Conservation (phyloP, 2,888 invertebrate species). For the Drosophila longiperda region DNA sequence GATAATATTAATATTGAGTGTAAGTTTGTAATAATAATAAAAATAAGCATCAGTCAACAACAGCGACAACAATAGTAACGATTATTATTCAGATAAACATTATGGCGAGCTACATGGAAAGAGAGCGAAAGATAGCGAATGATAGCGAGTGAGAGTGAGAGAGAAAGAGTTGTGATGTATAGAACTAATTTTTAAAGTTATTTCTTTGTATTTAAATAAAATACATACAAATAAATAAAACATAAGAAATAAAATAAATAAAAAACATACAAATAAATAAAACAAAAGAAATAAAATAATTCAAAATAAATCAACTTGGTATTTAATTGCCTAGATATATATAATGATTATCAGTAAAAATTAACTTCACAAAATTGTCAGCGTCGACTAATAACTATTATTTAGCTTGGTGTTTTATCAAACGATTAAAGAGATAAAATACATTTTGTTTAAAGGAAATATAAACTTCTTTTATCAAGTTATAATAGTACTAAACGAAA, state of each 20-base stretch:
- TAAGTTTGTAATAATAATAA: conserved; percentile 32
- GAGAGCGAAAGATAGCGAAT: background rate
- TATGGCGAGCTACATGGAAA: background rate
- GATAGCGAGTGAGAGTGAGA: background rate
- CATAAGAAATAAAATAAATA: no score
- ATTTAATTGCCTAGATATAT: background rate
- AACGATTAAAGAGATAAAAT: background rate
- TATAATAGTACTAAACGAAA: background rate
- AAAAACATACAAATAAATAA: no score
- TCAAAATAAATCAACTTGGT: no score
- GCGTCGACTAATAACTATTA: background rate
- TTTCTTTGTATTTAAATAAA: background rate
- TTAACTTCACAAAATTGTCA: background rate
- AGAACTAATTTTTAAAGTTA: background rate
- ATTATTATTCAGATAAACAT: conserved; percentile 30
- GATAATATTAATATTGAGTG: conserved; percentile 26
- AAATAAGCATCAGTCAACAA: conserved; percentile 20
- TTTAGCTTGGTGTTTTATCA: background rate
- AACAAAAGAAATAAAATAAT: no score
- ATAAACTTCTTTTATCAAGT: background rate
- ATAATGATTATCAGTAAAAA: background rate
- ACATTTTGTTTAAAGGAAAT: background rate
- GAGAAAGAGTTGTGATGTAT: background rate
- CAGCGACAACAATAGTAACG: conserved; percentile 12
- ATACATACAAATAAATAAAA: no score